phyloP scores from a whole-genome alignment of 2,113 vertebrate species.

The Salvelinus namaycush region DNA sequence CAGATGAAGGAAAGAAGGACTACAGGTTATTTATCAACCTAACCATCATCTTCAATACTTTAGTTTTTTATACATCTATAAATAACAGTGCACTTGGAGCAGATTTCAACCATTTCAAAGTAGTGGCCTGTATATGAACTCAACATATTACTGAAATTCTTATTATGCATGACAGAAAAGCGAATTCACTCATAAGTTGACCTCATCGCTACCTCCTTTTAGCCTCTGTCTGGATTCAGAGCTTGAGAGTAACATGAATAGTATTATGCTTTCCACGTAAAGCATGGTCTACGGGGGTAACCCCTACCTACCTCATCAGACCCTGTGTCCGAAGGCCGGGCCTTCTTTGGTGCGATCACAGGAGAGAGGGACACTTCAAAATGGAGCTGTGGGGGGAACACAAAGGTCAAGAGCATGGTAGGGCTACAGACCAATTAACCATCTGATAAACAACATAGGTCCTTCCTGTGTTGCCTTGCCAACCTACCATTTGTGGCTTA shows the following conservation, averaged over 20 bases:
- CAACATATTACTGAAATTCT: no score
- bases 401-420: background rate
- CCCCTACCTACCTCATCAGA: constrained; percentile 87
- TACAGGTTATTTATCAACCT: no score
- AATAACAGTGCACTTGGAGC: no score
- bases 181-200: background rate
- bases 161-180: background rate
- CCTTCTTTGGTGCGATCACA: constrained; percentile 97
- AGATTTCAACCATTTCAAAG: background rate
- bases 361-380: constrained; percentile 96
- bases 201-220: background rate
- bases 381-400: constrained; percentile 80
- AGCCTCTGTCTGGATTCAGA: background rate
- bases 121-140: background rate
- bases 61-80: no score
- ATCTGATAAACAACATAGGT: background rate
- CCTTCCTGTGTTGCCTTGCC: background rate
- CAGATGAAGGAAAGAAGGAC: no score
- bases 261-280: background rate
- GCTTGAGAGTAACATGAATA: background rate
- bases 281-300: background rate
- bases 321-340: constrained; percentile 91
- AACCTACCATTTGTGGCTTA: background rate
- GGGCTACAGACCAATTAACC: no score
- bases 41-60: no score